Conservation (phyloP, 2,888 invertebrate genomes). For the Chloroclysta siterata region DNA sequence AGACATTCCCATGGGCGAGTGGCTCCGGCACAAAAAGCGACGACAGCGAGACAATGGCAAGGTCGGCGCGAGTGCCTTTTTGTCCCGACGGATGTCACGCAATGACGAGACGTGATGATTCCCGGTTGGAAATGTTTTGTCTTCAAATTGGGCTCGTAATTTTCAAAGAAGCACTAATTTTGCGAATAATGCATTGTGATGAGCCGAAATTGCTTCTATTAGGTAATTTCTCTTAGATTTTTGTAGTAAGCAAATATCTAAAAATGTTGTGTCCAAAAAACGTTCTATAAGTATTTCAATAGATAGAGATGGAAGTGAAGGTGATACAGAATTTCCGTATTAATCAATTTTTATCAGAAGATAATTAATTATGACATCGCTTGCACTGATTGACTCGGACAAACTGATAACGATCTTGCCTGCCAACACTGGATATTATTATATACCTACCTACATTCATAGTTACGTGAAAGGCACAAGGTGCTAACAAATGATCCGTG, state of each 20-base stretch:
- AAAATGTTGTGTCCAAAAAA: no score
- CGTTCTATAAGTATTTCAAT: no score
- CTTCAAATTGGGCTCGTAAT: conserved; percentile 19
- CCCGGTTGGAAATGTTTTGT: conserved; percentile 31
- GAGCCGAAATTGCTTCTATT: conserved; percentile 1
- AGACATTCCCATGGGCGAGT: conserved; percentile 24
- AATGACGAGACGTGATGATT: conserved; percentile 30
- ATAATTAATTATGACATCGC: conserved; percentile 12
- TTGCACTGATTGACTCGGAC: conserved; percentile 9
- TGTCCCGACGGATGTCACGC: conserved; percentile 62
- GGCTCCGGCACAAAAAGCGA: conserved; percentile 32
- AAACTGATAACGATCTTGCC: conserved; percentile 4
- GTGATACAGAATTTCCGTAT: neutral
- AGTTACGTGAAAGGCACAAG: neutral
- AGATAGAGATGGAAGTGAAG: no score
- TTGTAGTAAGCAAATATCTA: no score
- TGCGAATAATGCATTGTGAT: conserved; percentile 12
- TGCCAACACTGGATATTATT: neutral
- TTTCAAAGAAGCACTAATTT: conserved; percentile 14
- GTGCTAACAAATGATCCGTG: conserved; percentile 1
- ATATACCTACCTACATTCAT: no score
- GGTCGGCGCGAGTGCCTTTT: conserved; percentile 63
- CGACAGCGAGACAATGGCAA: conserved; percentile 61
- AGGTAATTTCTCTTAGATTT: no score
- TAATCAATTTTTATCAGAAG: conserved; percentile 15